Conservation (phyloP, 1,140 invertebrate species). For the Acromyrmex echinatior region DNA sequence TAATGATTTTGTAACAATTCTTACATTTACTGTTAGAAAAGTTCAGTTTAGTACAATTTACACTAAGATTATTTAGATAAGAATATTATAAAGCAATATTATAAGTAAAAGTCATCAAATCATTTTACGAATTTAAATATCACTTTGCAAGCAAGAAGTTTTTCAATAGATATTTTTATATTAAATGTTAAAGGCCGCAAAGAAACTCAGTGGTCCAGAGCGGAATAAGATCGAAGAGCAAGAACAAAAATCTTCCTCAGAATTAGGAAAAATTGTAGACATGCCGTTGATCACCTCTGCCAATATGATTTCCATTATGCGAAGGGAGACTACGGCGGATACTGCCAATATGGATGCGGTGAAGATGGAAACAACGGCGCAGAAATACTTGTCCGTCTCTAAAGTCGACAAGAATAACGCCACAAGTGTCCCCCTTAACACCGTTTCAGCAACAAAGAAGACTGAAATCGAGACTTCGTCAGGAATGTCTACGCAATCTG, state of each 20-base stretch:
- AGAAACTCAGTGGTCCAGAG: conserved; percentile 49
- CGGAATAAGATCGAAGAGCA: conserved; percentile 52
- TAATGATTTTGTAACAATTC: background rate
- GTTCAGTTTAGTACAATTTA: background rate
- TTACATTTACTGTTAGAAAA: background rate
- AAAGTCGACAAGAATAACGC: conserved; percentile 76
- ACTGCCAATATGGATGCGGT: conserved; percentile 11
- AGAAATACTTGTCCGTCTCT: background rate
- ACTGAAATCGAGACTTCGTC: conserved; percentile 81
- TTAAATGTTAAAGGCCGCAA: conserved; percentile 50
- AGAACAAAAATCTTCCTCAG: conserved; percentile 45
- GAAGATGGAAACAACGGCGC: conserved; percentile 24
- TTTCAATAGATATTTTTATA: background rate
- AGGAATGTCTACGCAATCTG: conserved; percentile 71
- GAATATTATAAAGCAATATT: background rate
- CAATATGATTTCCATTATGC: conserved; percentile 77
- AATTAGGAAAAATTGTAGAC: conserved; percentile 80
- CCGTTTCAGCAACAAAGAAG: conserved; percentile 80
- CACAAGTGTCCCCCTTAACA: conserved; percentile 73
- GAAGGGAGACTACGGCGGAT: conserved; percentile 63
- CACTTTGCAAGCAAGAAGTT: background rate
- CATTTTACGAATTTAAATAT: background rate
- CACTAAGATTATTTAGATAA: background rate
- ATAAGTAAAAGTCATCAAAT: background rate
- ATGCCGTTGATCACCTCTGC: conserved; percentile 84